Conservation (phyloP, 2,113 vertebrate genomes). For the Hymenochirus boettgeri region DNA sequence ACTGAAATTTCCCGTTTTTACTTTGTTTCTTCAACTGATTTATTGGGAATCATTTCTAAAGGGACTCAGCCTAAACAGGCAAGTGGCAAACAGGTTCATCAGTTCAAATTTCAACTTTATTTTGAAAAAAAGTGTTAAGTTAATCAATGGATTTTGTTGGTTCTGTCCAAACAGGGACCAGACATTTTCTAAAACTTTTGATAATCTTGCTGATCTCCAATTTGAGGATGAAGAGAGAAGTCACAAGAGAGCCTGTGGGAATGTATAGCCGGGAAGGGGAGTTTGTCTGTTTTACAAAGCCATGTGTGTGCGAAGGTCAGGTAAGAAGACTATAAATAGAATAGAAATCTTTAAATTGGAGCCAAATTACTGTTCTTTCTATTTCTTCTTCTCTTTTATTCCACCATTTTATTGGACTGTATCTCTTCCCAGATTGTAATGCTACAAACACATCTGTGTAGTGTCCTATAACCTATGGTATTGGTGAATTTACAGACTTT, state of each 20-base stretch:
- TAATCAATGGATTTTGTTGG: too few species aligned
- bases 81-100: background rate
- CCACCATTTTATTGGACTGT: too few species aligned
- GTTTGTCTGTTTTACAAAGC: conserved; percentile 59
- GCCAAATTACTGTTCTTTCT: too few species aligned
- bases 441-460: too few species aligned
- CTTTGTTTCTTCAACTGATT: conserved; percentile 64
- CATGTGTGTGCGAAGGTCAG: conserved; percentile 61
- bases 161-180: conserved; percentile 54
- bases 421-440: too few species aligned
- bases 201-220: conserved; percentile 66
- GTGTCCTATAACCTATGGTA: too few species aligned
- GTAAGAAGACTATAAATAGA: too few species aligned
- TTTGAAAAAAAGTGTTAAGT: too few species aligned
- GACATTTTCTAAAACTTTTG: conserved; percentile 69
- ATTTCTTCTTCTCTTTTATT: too few species aligned
- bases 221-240: conserved; percentile 54
- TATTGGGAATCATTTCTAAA: conserved; percentile 70
- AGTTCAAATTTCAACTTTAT: background rate
- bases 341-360: too few species aligned
- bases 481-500: too few species aligned
- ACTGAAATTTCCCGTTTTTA: conserved; percentile 63
- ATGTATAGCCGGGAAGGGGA: conserved; percentile 70
- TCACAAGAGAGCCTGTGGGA: conserved; percentile 50
- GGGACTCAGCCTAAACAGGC: conserved; percentile 56